phyloP scores from a whole-genome alignment of 1,140 invertebrate species.

The Goniozus legneri region DNA sequence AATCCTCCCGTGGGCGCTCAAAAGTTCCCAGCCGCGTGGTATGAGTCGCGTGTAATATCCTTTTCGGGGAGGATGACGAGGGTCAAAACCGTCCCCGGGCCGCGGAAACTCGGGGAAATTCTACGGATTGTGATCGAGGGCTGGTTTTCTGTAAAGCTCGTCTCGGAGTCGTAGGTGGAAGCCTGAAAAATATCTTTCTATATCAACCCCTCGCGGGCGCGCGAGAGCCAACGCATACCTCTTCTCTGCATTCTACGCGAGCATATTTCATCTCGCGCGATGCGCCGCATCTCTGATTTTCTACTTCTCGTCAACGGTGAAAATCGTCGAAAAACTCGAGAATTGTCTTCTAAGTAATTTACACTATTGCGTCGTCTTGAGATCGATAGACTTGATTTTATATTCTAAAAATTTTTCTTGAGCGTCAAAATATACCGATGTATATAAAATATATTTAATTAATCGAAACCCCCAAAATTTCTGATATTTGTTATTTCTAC shows the following conservation, averaged over 20 bases:
- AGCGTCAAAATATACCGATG: neutral
- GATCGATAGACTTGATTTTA: too few species aligned
- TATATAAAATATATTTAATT: neutral
- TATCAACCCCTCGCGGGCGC: slow-evolving; percentile 17
- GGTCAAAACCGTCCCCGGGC: slow-evolving; percentile 8
- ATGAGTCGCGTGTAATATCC: slow-evolving; percentile 6
- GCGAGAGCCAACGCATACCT: neutral
- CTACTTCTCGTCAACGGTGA: too few species aligned
- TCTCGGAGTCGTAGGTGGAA: slow-evolving; percentile 1
- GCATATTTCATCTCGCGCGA: too few species aligned
- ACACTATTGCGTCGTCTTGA: neutral
- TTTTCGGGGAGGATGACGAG: slow-evolving; percentile 16
- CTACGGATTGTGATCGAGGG: slow-evolving; percentile 11
- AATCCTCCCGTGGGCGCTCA: slow-evolving; percentile 4
- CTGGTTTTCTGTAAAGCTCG: slow-evolving; percentile 7
- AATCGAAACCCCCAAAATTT: neutral
- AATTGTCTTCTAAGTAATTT: neutral
- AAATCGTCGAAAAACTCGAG: too few species aligned
- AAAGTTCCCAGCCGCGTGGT: too few species aligned
- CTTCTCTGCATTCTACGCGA: neutral
- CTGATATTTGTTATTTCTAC: neutral
- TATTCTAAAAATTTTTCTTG: neutral
- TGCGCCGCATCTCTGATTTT: too few species aligned
- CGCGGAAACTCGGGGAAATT: neutral
- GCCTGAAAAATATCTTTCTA: slow-evolving; percentile 28